Evolutionary conservation across 2,797 vertebrate species (phyloP).

Genomic region (Philypnodon macrostomus): DNA sequence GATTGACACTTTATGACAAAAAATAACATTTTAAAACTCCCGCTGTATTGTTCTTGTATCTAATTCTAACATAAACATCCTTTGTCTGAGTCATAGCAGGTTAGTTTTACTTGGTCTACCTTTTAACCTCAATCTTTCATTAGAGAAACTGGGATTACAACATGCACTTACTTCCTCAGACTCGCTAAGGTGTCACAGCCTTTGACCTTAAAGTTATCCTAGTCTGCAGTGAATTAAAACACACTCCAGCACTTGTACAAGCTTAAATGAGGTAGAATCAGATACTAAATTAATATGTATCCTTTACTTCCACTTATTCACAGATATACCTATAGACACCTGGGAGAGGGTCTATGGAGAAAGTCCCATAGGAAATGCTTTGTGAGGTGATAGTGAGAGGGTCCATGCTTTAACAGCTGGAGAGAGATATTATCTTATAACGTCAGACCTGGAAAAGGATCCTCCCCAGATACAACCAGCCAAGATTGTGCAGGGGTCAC

Average conservation of each 20-base stretch:
- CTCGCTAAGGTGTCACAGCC: conserved; percentile 56
- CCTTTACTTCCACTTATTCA: background rate
- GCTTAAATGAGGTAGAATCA: conserved; percentile 33
- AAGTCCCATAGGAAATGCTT: conserved; percentile 51
- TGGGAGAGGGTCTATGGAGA: conserved; percentile 41
- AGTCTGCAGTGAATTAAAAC: conserved; percentile 58
- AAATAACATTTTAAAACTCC: conserved; percentile 39
- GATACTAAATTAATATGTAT: background rate
- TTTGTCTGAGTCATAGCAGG: conserved; percentile 65
- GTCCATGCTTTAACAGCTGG: conserved; percentile 76
- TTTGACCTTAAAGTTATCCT: conserved; percentile 58
- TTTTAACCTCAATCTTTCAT: conserved; percentile 68
- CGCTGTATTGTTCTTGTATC: conserved; percentile 59
- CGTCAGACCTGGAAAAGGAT: conserved; percentile 69
- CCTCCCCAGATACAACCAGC: conserved; percentile 69
- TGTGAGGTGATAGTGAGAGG: conserved; percentile 52
- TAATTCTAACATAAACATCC: conserved; percentile 64
- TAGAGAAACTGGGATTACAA: conserved; percentile 54
- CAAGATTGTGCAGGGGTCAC: conserved; percentile 54
- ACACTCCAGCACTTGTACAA: conserved; percentile 31
- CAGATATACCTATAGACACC: conserved; percentile 27
- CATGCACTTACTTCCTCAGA: conserved; percentile 57
- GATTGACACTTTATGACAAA: background rate
- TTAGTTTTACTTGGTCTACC: conserved; percentile 62
- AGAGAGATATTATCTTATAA: conserved; percentile 74